A percentile compares a stretch with the other conserved stretches of the same genome.
phyloP scores from a whole-genome alignment of 1,140 invertebrate species.

The Melanaphis sacchari region DNA sequence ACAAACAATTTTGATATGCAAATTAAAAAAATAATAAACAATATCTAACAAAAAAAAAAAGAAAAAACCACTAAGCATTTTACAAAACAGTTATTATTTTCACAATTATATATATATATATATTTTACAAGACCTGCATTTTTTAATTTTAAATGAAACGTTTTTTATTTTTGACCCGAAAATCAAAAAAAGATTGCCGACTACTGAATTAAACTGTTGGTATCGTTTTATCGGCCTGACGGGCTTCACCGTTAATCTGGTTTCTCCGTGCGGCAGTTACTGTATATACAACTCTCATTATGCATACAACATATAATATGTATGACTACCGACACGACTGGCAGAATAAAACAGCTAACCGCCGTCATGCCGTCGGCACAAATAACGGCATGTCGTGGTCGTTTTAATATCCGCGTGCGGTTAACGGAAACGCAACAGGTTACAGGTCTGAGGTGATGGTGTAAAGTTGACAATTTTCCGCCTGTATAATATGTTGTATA shows the following conservation, averaged over 20 bases:
- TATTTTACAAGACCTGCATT: background rate
- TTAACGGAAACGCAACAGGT: slow-evolving; percentile 52
- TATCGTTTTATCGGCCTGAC: background rate
- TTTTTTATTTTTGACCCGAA: background rate
- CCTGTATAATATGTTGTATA: background rate
- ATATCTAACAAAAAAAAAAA: background rate
- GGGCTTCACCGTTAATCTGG: slow-evolving; percentile 53
- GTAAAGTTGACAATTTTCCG: slow-evolving; percentile 25
- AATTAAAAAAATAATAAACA: background rate
- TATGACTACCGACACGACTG: slow-evolving; percentile 46
- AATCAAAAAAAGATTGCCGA: background rate
- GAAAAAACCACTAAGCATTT: background rate
- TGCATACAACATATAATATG: slow-evolving; percentile 46
- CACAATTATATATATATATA: background rate
- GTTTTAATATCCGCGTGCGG: slow-evolving; percentile 49
- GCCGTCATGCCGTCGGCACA: slow-evolving; percentile 30
- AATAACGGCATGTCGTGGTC: slow-evolving; percentile 53
- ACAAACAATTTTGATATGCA: background rate
- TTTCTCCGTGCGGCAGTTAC: background rate
- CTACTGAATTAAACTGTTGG: background rate
- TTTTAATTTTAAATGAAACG: background rate
- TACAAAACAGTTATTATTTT: background rate
- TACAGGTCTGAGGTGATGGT: background rate
- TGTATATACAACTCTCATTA: slow-evolving; percentile 27
- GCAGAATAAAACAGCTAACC: slow-evolving; percentile 39